Evolutionary conservation across 1,140 invertebrate species (phyloP), one percentile per base, ranked within the genome.

Genomic region (Rhopalosiphum padi): DNA sequence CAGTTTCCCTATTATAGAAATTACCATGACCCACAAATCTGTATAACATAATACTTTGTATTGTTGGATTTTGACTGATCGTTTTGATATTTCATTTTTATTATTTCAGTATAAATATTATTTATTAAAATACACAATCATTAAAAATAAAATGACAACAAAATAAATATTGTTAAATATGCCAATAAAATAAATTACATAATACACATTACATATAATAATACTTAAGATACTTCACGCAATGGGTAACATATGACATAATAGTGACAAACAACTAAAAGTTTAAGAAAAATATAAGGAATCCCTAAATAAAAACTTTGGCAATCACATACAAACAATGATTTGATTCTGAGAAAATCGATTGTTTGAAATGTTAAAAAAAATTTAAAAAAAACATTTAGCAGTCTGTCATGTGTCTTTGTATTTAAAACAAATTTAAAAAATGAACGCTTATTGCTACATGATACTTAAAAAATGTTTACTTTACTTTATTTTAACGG

Each of bases 181-280:
- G n/a, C 35, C 35, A 43, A 43, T 60, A 60, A 90, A 90, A 90
- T 90, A 90, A 41, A 68, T 60, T 90, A 60, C 53, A 90, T 90
- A 90, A 90, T 90, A 60, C 88, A 60, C 9, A 55, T 60, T 41
- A 90, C 37, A 90, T 30, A 90, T 68, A 90, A 90, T 90, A 90
- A 90, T 90, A 90, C 89, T 90, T 41, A 90, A 90, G 35, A 68
- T 68, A 68, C 37, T 25, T 90, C 88, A 90, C 53, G 55, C 37
- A 90, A 60, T 68, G 89, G 89, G 89, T 90, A 90, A 90, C 89
- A 90, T 68, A 90, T n/a, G 18, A 89, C 51, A 89, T 55, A 89
- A 53, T 53, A 41, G 48, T 89, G 87, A 90, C 53, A 68, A 90
- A 90, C 41, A 43, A 43, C 30, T 43, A 90, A 23, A 89, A 90